phyloP scores from a whole-genome alignment of 2,797 vertebrate genomes.

The Eupleurogrammus muticus region DNA sequence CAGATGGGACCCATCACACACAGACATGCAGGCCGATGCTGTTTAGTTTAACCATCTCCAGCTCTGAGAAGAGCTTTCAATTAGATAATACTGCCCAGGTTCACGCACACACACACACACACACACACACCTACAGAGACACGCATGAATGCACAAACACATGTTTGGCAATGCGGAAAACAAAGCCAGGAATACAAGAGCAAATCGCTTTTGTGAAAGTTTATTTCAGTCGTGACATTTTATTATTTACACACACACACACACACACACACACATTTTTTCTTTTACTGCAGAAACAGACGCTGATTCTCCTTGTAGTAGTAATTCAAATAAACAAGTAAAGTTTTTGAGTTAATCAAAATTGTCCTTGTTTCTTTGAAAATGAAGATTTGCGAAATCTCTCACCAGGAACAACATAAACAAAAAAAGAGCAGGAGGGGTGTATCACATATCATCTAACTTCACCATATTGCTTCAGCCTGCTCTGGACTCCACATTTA shows the following conservation, averaged over 20 bases:
- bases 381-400: not conserved
- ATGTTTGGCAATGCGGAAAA: not conserved
- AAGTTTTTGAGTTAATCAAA: not conserved
- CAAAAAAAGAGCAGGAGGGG: not conserved
- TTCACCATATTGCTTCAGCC: slow-evolving; percentile 11
- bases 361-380: not conserved
- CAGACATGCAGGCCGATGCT: slow-evolving; percentile 29
- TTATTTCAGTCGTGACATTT: slow-evolving; percentile 19
- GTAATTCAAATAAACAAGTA: not conserved
- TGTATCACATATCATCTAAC: slow-evolving; percentile 18
- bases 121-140: not conserved
- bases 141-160: not conserved
- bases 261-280: not conserved
- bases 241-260: not conserved
- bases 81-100: slow-evolving; percentile 30
- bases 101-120: slow-evolving; percentile 11
- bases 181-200: not conserved
- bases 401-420: slow-evolving; percentile 4
- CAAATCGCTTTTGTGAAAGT: not conserved
- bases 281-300: not conserved
- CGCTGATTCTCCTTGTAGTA: not conserved
- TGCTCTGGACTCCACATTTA: slow-evolving; percentile 25
- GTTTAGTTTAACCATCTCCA: slow-evolving; percentile 59
- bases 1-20: slow-evolving; percentile 67
- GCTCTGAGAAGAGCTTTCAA: slow-evolving; percentile 29